Evolutionary conservation across 2,797 vertebrate genomes (phyloP).

Genomic region (Phaenicophaeus curvirostris): DNA sequence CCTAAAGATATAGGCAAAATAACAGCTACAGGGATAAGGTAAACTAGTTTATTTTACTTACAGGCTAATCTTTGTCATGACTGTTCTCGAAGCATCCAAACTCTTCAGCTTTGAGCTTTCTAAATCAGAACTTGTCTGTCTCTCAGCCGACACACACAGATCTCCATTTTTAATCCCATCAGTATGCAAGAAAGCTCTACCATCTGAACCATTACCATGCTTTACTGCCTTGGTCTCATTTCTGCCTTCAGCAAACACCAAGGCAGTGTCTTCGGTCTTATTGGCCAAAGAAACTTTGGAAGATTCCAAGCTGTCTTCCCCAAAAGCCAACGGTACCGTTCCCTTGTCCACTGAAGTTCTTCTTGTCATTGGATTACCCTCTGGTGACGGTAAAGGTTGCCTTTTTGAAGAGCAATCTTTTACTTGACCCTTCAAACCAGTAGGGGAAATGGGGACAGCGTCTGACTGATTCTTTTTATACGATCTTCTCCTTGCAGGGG

Average conservation of each 20-base stretch:
- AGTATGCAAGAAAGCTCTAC: conserved; percentile 14
- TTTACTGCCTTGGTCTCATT: conserved; percentile 65
- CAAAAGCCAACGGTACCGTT: background rate
- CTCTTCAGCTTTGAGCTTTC: conserved; percentile 64
- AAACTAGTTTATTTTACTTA: conserved; percentile 70
- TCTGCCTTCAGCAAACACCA: conserved; percentile 41
- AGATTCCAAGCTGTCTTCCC: conserved; percentile 55
- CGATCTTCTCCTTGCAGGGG: conserved; percentile 73
- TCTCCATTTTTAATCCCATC: conserved; percentile 71
- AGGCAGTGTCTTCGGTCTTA: conserved; percentile 60
- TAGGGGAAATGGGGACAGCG: conserved; percentile 64
- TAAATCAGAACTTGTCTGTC: conserved; percentile 36
- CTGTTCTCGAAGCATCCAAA: conserved; percentile 71
- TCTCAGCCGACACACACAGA: conserved; percentile 37
- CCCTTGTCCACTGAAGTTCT: conserved; percentile 59
- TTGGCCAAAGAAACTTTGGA: conserved; percentile 47
- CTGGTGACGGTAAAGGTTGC: conserved; percentile 42
- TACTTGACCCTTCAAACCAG: conserved; percentile 61
- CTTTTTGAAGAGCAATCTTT: conserved; percentile 75
- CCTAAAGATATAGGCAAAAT: background rate
- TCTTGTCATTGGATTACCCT: conserved; percentile 58
- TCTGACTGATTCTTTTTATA: conserved; percentile 69
- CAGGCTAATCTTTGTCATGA: conserved; percentile 81
- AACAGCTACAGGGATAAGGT: background rate
- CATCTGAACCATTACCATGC: conserved; percentile 29